These are phyloP conservation scores for Pipistrellus kuhlii DNA, from an alignment of 2,797 vertebrate species.

Conservation along the genomic window DNA sequence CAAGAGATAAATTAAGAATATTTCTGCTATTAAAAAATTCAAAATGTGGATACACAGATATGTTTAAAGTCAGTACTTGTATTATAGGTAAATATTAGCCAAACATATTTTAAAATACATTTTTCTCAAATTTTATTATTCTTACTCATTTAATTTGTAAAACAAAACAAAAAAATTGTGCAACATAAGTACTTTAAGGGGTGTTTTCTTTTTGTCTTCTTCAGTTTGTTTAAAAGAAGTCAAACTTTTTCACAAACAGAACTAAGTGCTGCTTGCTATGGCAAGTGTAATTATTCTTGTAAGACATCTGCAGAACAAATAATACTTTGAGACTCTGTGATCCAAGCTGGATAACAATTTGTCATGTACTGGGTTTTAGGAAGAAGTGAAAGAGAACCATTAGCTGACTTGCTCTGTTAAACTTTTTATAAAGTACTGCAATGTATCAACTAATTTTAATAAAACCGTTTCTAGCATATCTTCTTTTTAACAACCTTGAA, in stretches of 20 bases:
- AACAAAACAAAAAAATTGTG: background rate
- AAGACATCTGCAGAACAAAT: background rate
- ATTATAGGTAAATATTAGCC: background rate
- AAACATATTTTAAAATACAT: background rate
- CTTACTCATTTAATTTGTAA: slow-evolving; percentile 30
- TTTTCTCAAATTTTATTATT: background rate
- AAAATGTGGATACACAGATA: background rate
- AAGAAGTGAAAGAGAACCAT: background rate
- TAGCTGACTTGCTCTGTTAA: background rate
- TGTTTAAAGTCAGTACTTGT: background rate
- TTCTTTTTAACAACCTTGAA: background rate
- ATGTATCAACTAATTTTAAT: slow-evolving; percentile 7
- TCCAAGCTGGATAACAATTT: background rate
- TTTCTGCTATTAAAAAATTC: slow-evolving; percentile 28
- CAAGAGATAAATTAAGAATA: background rate
- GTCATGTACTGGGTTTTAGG: background rate
- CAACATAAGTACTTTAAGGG: background rate
- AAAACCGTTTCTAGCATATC: background rate
- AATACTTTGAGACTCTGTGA: background rate
- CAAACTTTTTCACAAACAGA: slow-evolving; percentile 6
- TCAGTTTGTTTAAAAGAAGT: slow-evolving; percentile 9
- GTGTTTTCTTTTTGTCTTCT: background rate
- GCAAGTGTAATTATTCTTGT: slow-evolving; percentile 1
- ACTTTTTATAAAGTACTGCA: background rate
- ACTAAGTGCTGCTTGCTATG: background rate